Evolutionary conservation across 2,113 vertebrate genomes (phyloP).

Genomic region (Psammodynastes pulverulentus): DNA sequence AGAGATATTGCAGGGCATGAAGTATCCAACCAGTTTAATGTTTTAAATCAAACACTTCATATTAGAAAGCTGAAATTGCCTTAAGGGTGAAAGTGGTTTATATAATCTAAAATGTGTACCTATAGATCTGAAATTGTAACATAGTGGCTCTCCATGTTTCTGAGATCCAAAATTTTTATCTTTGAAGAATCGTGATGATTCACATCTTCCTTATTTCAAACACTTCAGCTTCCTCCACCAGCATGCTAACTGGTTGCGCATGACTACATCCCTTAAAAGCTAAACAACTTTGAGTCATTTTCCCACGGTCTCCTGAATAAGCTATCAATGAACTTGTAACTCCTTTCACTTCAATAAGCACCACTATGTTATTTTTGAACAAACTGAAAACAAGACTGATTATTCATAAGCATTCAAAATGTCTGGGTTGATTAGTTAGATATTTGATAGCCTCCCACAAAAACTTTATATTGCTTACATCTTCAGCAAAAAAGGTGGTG

Average conservation of each 20-base stretch:
- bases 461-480: conserved; percentile 36
- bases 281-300: conserved; percentile 50
- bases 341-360: conserved; percentile 50
- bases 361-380: conserved; percentile 51
- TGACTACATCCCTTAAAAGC: conserved; percentile 61
- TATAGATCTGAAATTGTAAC: not conserved
- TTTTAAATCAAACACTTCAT: not conserved
- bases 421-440: conserved; percentile 49
- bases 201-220: conserved; percentile 62
- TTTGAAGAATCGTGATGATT: conserved; percentile 59
- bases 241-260: conserved; percentile 56
- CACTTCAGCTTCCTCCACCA: conserved; percentile 58
- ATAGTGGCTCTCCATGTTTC: too few relatives aligned
- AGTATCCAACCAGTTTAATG: not conserved
- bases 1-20: not conserved
- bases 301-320: conserved; percentile 58
- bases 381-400: conserved; percentile 52
- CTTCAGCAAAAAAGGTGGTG: conserved; percentile 38
- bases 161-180: conserved; percentile 57
- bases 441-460: conserved; percentile 19
- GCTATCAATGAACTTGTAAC: conserved; percentile 59
- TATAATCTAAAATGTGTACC: not conserved
- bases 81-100: not conserved
- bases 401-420: conserved; percentile 53
- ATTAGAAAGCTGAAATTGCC: not conserved